Conservation (phyloP, 2,113 vertebrate genomes). For the Caracal caracal region DNA sequence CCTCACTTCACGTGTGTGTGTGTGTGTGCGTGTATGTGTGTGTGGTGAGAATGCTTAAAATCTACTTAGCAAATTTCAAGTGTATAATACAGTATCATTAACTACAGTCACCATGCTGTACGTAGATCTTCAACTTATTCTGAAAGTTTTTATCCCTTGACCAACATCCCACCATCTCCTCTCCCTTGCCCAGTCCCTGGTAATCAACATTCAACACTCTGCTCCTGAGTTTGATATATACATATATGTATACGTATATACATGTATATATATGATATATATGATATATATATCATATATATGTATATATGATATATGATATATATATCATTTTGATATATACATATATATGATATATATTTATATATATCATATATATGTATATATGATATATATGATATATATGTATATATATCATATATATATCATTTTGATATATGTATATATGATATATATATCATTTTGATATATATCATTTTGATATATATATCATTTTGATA, state of each 20-base stretch:
- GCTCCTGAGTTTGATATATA: neutral
- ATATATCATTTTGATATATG: too few species aligned
- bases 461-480: neutral
- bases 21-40: neutral
- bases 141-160: neutral
- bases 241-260: neutral
- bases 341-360: neutral
- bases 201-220: neutral
- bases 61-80: neutral
- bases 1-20: neutral
- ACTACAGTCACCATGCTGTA: neutral
- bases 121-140: neutral
- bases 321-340: neutral
- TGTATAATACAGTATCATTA: neutral
- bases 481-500: neutral
- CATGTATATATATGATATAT: neutral
- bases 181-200: neutral
- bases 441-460: too few species aligned
- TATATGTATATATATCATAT: neutral
- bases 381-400: neutral
- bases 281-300: neutral
- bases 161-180: neutral
- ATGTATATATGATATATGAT: neutral
- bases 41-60: neutral
- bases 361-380: neutral